phyloP scores from a whole-genome alignment of 1,140 invertebrate species.

The Ceratina japonica region DNA sequence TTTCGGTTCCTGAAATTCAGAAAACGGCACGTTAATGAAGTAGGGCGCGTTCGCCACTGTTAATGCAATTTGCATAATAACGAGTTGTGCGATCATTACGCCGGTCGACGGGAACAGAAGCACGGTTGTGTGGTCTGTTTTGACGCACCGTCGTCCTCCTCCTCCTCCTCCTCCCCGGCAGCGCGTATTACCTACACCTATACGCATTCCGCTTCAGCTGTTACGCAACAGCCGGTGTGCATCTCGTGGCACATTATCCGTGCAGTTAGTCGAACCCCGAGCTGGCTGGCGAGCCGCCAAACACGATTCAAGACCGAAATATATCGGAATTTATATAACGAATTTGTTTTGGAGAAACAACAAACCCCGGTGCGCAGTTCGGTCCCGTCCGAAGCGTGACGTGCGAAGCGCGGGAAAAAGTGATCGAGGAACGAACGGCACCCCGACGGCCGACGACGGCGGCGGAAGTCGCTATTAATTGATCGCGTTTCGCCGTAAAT shows the following conservation, averaged over 20 bases:
- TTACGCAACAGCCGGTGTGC: conserved; percentile 72
- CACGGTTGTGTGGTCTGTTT: conserved; percentile 43
- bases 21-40: conserved; percentile 39
- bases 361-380: background rate
- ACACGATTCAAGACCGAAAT: conserved; percentile 74
- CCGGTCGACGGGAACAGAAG: conserved; percentile 35
- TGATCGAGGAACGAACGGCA: conserved; percentile 2
- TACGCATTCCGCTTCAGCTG: conserved; percentile 62
- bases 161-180: too few relatives aligned
- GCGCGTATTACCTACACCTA: conserved; percentile 20
- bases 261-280: conserved; percentile 71
- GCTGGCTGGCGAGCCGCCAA: conserved; percentile 72
- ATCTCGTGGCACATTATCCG: conserved; percentile 70
- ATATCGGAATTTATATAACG: conserved; percentile 76
- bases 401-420: background rate
- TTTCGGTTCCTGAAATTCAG: background rate
- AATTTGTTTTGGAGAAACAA: conserved; percentile 18
- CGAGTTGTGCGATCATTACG: conserved; percentile 64
- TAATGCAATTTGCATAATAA: conserved; percentile 66
- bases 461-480: conserved; percentile 15
- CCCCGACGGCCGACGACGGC: background rate
- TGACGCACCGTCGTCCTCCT: conserved; percentile 52
- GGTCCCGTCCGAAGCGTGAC: background rate
- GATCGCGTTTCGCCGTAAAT: conserved; percentile 13
- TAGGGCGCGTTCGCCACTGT: conserved; percentile 57